Percentiles rank a stretch among this genome's conserved stretches.
These are phyloP conservation scores for Talpa occidentalis DNA, from an alignment of 2,113 vertebrate species.

Conservation along the genomic window DNA sequence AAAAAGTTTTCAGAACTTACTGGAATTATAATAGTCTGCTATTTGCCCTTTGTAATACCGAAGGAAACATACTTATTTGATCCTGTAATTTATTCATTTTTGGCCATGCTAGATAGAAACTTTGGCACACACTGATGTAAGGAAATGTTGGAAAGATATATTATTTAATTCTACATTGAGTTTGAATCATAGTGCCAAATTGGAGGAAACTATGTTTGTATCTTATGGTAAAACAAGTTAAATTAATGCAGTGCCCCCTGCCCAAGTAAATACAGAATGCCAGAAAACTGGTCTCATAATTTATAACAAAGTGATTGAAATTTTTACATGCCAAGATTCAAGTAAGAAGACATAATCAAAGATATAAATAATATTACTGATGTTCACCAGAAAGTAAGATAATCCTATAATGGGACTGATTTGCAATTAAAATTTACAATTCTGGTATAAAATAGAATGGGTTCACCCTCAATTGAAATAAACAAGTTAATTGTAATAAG, in stretches of 20 bases:
- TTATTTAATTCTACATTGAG: not conserved
- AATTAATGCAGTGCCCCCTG: not conserved
- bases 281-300: not conserved
- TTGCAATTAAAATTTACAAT: not conserved
- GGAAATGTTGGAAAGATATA: not conserved
- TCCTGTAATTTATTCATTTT: not conserved
- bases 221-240: not conserved
- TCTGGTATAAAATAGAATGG: not conserved
- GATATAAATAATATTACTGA: not conserved
- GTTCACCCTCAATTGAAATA: not conserved
- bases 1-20: not conserved
- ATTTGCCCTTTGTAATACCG: not conserved
- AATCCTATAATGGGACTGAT: not conserved
- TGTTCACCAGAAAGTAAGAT: not conserved
- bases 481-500: not conserved
- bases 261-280: not conserved
- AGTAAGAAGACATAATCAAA: not conserved
- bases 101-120: not conserved
- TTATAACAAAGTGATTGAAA: not conserved
- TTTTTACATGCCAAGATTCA: not conserved
- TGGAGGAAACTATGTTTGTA: not conserved
- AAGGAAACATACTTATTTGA: not conserved
- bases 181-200: not conserved
- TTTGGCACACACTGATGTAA: not conserved
- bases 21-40: not conserved